phyloP scores from a whole-genome alignment of 2,797 vertebrate species.

The Mareca penelope region DNA sequence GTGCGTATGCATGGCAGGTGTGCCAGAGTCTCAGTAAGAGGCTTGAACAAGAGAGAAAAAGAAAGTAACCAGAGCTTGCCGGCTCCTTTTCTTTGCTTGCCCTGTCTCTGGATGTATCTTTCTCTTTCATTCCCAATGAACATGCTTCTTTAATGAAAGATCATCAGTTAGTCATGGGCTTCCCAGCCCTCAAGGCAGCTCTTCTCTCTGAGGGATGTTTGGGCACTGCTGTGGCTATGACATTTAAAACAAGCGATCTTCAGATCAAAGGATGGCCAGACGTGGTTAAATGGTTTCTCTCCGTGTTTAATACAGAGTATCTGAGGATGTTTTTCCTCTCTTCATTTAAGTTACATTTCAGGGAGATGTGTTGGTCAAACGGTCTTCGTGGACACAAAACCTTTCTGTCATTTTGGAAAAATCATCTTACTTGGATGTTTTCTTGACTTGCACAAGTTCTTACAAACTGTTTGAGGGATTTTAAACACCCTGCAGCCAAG shows the following conservation, averaged over 20 bases:
- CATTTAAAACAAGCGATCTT: background rate
- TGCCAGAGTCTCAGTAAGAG: background rate
- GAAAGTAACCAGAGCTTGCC: background rate
- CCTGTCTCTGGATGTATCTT: background rate
- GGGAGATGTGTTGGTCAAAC: background rate
- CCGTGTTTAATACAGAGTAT: background rate
- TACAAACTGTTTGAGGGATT: constrained; percentile 17
- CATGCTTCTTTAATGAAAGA: background rate
- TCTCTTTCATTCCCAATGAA: background rate
- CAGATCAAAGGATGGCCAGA: background rate
- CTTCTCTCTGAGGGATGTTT: background rate
- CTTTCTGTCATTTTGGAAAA: background rate
- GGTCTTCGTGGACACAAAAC: background rate
- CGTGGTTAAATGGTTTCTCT: background rate
- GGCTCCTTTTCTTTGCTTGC: background rate
- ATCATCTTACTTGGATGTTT: background rate
- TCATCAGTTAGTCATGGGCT: accelerated
- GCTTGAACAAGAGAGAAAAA: background rate
- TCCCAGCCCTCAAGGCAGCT: background rate
- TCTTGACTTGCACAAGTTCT: background rate
- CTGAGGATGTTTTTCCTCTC: background rate
- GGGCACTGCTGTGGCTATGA: background rate
- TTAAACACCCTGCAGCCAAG: constrained; percentile 42
- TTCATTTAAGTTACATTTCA: constrained; percentile 8
- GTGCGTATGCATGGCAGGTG: background rate